Evolutionary conservation across 2,888 invertebrate genomes (phyloP).

Genomic region (Lymantria monacha): DNA sequence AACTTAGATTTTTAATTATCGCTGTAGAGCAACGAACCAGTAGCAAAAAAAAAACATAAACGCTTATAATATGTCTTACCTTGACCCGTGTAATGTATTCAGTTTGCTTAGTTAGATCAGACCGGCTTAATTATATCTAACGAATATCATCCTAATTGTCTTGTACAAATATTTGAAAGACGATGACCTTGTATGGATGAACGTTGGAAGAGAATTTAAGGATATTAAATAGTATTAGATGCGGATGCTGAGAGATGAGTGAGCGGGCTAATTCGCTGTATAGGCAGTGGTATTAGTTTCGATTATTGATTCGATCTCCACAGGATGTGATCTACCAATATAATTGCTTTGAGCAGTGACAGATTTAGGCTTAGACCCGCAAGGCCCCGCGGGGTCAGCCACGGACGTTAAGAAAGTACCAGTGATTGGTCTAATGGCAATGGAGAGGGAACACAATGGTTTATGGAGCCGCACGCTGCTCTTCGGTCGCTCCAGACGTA

Average conservation of each 20-base stretch:
- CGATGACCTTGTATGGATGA: background rate
- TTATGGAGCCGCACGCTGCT: too few species aligned
- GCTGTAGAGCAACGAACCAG: background rate
- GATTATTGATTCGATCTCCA: too few species aligned
- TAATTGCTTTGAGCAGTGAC: too few species aligned
- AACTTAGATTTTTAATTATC: background rate
- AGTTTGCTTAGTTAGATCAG: conserved; percentile 10
- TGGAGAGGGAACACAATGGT: too few species aligned
- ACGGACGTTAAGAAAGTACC: too few species aligned
- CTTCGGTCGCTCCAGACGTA: too few species aligned
- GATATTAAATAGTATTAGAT: background rate
- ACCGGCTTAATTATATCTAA: conserved; percentile 9
- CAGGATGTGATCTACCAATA: background rate
- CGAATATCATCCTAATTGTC: conserved; percentile 6
- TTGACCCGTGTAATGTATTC: conserved; percentile 8
- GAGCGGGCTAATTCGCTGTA: background rate
- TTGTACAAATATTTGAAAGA: conserved; percentile 3
- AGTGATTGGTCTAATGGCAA: too few species aligned
- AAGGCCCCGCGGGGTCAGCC: too few species aligned
- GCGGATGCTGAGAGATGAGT: background rate
- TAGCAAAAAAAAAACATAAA: background rate
- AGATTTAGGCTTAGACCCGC: too few species aligned
- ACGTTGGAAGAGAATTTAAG: background rate
- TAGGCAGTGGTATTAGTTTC: too few species aligned
- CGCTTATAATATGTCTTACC: background rate